Evolutionary conservation across 2,797 vertebrate species (phyloP).

Genomic region (Nannoperca australis): DNA sequence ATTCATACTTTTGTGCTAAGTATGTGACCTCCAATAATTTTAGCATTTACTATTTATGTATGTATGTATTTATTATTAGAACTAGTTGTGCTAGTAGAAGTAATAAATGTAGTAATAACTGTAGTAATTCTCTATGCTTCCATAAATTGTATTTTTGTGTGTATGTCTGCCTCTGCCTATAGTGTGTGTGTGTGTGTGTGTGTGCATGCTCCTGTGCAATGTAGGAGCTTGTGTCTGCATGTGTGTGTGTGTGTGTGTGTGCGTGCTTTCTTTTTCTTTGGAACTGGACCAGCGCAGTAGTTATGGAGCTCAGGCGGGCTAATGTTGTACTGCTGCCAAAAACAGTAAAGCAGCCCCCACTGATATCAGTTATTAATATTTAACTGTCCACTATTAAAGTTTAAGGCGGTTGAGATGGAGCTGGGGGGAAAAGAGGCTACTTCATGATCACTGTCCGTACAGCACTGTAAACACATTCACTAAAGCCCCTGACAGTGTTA

Average conservation of each 20-base stretch:
- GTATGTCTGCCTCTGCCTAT: conserved; percentile 1
- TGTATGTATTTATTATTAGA: conserved; percentile 6
- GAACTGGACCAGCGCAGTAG: conserved; percentile 73
- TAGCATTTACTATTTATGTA: conserved; percentile 11
- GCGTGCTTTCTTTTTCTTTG: conserved; percentile 51
- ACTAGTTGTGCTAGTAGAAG: neutral
- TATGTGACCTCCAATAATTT: neutral
- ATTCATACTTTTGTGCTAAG: conserved; percentile 1
- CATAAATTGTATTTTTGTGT: conserved; percentile 19
- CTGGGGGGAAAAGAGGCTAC: conserved; percentile 68
- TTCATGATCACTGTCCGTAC: conserved; percentile 74
- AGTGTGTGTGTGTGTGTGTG: conserved; percentile 31
- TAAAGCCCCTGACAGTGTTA: conserved; percentile 76
- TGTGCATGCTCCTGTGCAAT: conserved; percentile 12
- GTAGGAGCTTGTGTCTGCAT: conserved; percentile 3
- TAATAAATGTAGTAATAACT: conserved; percentile 1
- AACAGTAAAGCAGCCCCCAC: conserved; percentile 83
- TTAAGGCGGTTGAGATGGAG: conserved; percentile 81
- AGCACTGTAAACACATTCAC: conserved; percentile 77
- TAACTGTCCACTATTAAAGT: conserved; percentile 85
- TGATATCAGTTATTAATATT: conserved; percentile 89
- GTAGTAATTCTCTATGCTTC: neutral
- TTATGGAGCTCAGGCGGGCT: conserved; percentile 73
- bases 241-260: conserved; percentile 45
- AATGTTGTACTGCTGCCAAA: conserved; percentile 82